Evolutionary conservation across 2,888 invertebrate species (phyloP), one percentile per base, ranked within the genome.

Genomic region (Dysmachus trigonus): DNA sequence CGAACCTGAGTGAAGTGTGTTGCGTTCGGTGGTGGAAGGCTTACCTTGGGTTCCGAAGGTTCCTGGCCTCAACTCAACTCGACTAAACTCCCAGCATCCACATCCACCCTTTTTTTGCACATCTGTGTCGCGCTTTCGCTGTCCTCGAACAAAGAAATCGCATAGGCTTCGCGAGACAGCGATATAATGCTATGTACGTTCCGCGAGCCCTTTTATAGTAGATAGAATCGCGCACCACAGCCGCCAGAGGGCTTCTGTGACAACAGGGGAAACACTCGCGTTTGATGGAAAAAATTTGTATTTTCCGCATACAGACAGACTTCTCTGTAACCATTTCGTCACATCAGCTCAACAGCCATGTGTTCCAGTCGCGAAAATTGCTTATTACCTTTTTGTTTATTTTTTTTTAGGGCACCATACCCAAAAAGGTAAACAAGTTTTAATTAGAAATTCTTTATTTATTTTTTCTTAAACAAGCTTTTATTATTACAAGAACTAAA

Each of bases 1-100:
- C 30, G 79, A 79, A 51, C 27, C 79, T 79, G 79, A 30, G 53
- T 53, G 51, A 47, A 79, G 51, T 79, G 77, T 31, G 33, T 18
- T 47, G 47, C n/a, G n/a, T 30, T 79, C 38, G 15, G 72, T 8
- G 79, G 51, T 8, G 79, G 51, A 47, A 30, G 79, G 79, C n/a
- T 79, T 18, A 8, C 31, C 77, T 38, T 27, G 18, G 41, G 13
- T 7, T 77, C 22, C 30, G 27, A 51, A 51, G 72, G 22, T 18
- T 31, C 30, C 51, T 38, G 53, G 79, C 51, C 30, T 41, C 41
- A 30, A 51, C 38, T 79, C 41, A 22, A 73, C 30, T 2, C 73
- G 6, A 8, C 30, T n/a, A 10, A 13, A 7, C n/a, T 7, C 13
- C 74, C 79, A 31, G 53, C 31, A 79, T 18, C 27, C 47, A 47